Conservation (phyloP, 2,797 vertebrate species). For the Dendrocincla fuliginosa region DNA sequence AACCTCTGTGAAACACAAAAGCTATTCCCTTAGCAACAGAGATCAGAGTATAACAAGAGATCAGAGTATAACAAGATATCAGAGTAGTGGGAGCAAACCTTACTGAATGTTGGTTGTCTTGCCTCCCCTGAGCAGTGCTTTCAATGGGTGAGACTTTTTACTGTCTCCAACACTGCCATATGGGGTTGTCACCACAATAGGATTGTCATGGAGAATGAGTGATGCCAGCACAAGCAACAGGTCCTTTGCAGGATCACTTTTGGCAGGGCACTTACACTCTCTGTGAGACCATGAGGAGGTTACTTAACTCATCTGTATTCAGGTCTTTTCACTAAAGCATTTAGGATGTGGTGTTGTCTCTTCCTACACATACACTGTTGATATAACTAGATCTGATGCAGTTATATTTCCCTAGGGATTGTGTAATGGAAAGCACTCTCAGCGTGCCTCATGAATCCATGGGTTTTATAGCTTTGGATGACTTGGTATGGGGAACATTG, state of each 20-base stretch:
- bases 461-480: neutral
- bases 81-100: neutral
- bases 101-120: neutral
- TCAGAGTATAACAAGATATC: neutral
- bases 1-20: neutral
- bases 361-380: neutral
- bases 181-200: rapidly evolving
- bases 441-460: rapidly evolving
- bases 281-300: neutral
- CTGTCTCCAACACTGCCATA: neutral
- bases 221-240: neutral
- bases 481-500: rapidly evolving
- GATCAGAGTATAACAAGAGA: neutral
- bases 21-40: neutral
- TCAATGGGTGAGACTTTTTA: neutral
- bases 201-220: neutral
- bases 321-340: neutral
- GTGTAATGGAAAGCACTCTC: neutral
- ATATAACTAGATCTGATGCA: neutral
- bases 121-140: neutral
- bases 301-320: neutral
- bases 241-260: neutral
- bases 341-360: neutral
- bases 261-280: neutral
- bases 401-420: neutral